A percentile compares a stretch with the other conserved stretches of the same genome.
Evolutionary conservation across 2,888 invertebrate genomes (phyloP).

Genomic region (Dugesia japonica): DNA sequence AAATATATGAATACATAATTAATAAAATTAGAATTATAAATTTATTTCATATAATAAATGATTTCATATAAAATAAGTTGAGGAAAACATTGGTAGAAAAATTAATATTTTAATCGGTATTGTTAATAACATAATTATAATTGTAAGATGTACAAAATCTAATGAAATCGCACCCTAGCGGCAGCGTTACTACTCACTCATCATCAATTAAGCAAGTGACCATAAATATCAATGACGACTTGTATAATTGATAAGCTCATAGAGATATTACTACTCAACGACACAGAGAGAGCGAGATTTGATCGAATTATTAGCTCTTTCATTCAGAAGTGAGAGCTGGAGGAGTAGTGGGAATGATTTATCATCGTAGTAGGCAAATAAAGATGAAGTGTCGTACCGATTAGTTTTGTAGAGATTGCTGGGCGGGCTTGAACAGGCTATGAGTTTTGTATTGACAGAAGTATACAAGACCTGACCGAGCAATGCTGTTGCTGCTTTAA

Average conservation of each 20-base stretch:
- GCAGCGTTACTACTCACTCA: slow-evolving; percentile 12
- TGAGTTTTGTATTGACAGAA: slow-evolving; percentile 15
- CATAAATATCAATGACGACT: slow-evolving; percentile 20
- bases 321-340: slow-evolving; percentile 14
- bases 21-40: no score
- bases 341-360: slow-evolving; percentile 8
- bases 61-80: no score
- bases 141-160: not conserved
- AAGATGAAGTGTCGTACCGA: slow-evolving; percentile 20
- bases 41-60: no score
- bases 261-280: slow-evolving; percentile 15
- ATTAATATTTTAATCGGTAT: not conserved
- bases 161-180: slow-evolving; percentile 2
- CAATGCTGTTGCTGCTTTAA: slow-evolving; percentile 20
- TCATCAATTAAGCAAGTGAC: slow-evolving; percentile 20
- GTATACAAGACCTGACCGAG: slow-evolving; percentile 20
- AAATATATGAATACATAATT: no score
- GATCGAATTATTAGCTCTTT: slow-evolving; percentile 20
- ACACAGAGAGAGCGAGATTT: not conserved
- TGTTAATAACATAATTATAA: slow-evolving; percentile 5
- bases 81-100: not conserved
- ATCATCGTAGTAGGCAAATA: slow-evolving; percentile 20
- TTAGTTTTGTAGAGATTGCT: slow-evolving; percentile 16
- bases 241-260: slow-evolving; percentile 20
- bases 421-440: slow-evolving; percentile 9